Percentiles rank a stretch among this genome's conserved stretches.
Evolutionary conservation across 2,888 invertebrate species (phyloP).

Genomic region (Glaucopsyche alexis): DNA sequence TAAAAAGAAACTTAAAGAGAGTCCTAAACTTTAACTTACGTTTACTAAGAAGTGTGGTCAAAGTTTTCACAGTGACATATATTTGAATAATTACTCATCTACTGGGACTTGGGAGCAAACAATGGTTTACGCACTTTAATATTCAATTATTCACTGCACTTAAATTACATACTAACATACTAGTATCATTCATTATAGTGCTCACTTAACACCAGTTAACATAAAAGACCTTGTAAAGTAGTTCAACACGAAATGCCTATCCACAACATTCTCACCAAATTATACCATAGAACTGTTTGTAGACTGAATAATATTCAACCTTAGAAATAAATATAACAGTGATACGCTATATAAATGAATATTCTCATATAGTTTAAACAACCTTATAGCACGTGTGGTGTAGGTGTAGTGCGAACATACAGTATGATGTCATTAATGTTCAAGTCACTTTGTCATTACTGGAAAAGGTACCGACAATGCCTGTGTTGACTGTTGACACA

Average conservation of each 20-base stretch:
- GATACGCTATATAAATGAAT: neutral
- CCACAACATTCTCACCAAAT: neutral
- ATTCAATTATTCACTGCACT: neutral
- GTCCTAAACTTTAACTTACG: too few relatives aligned
- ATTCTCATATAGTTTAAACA: slow-evolving; percentile 41
- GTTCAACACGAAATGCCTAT: neutral
- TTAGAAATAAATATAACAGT: neutral
- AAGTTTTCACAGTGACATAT: too few relatives aligned
- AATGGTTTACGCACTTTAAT: too few relatives aligned
- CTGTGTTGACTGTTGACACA: slow-evolving; percentile 56
- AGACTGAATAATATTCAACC: neutral
- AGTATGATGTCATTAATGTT: slow-evolving; percentile 71
- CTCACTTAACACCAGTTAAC: neutral
- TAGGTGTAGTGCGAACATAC: slow-evolving; percentile 68
- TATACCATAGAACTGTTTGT: neutral
- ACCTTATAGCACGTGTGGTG: slow-evolving; percentile 64
- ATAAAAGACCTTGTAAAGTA: neutral
- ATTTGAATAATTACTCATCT: too few relatives aligned
- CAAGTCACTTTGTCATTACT: slow-evolving; percentile 54
- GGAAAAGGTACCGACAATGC: slow-evolving; percentile 44
- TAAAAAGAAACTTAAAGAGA: too few relatives aligned
- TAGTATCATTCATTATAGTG: neutral
- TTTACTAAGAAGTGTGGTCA: too few relatives aligned
- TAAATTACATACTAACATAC: neutral
- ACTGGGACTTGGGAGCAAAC: too few relatives aligned